Conservation (phyloP, 2,797 vertebrate species). For the Nasua narica region DNA sequence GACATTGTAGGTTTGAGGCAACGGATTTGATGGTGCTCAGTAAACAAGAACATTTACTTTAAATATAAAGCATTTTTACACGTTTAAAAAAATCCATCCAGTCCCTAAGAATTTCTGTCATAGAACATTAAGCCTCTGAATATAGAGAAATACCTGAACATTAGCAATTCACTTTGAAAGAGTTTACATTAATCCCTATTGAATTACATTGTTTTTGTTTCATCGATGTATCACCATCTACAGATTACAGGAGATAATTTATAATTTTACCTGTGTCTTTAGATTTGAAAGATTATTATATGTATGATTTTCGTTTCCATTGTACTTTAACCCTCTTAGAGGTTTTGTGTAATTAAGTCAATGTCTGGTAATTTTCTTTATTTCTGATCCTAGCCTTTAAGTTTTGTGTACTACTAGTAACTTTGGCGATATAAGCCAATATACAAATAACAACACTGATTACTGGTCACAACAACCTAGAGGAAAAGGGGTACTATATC, state of each 20-base stretch:
- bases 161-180: background rate
- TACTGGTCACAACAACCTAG: background rate
- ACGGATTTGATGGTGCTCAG: background rate
- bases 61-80: background rate
- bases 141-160: background rate
- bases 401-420: background rate
- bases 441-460: background rate
- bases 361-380: background rate
- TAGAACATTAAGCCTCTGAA: background rate
- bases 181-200: background rate
- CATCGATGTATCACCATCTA: background rate
- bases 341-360: background rate
- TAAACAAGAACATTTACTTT: background rate
- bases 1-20: background rate
- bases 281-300: background rate
- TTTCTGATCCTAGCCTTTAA: background rate
- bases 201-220: background rate
- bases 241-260: background rate
- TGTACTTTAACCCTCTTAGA: background rate
- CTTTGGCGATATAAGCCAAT: conserved; percentile 26
- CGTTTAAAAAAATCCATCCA: background rate
- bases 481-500: background rate
- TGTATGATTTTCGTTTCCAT: background rate
- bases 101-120: background rate
- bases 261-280: background rate